phyloP scores from a whole-genome alignment of 2,797 vertebrate genomes.

The Ispidina lecontei region DNA sequence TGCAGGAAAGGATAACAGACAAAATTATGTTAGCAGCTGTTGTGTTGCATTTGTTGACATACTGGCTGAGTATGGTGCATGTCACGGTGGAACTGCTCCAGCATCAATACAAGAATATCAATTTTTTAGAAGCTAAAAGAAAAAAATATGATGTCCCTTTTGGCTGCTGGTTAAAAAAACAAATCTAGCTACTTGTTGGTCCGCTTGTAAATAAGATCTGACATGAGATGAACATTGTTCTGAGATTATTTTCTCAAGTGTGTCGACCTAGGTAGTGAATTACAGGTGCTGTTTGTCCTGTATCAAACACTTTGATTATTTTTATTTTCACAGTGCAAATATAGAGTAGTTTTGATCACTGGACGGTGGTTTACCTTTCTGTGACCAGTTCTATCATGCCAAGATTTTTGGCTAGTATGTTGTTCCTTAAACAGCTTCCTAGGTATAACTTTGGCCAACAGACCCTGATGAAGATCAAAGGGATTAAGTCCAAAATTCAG shows the following conservation, averaged over 20 bases:
- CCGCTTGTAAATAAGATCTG: not conserved
- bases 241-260: not conserved
- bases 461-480: not conserved
- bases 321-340: not conserved
- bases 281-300: not conserved
- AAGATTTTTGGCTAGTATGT: not conserved
- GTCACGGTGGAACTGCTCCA: not conserved
- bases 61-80: not conserved
- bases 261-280: not conserved
- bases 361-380: not conserved
- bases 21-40: conserved; percentile 15
- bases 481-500: not conserved
- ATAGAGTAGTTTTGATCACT: not conserved
- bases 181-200: not conserved
- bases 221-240: not conserved
- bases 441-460: not conserved
- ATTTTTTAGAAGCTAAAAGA: not conserved
- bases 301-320: not conserved
- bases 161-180: not conserved
- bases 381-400: not conserved
- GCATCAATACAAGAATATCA: not conserved
- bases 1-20: not conserved
- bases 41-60: not conserved
- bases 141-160: not conserved
- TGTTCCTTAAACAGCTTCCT: not conserved